Evolutionary conservation across 2,113 vertebrate species (phyloP), one percentile per base, ranked within the genome.

Genomic region (Larimichthys crocea): DNA sequence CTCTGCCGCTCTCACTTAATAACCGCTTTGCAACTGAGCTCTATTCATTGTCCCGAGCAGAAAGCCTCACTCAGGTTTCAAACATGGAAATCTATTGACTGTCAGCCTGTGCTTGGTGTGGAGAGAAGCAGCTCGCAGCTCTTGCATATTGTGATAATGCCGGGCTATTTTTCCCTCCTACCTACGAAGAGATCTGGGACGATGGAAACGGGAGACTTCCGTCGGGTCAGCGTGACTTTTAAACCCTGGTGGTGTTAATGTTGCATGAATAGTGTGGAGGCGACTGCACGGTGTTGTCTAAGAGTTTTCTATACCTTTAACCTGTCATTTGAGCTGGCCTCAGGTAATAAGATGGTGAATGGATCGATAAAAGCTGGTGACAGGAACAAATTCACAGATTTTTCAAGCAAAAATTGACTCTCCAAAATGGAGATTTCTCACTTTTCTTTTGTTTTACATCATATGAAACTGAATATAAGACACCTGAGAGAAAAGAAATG

Each of bases 11-110:
- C 40, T 55, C 29, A 44, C 16, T 75, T 80, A 44, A 78, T 71
- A 82, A 67, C 73, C 2, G 14, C 42, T 49, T 53, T 89, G 74
- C 57, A 76, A 79, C 70, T 59, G 1, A 81, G 75, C 82, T 66
- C 80, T 69, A 0, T 35, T 48, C 79, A 82, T 84, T 73, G 71
- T 86, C n/a, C 10, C 0, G 14, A 70, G 61, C 50, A 69, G 9
- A 83, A 81, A 35, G 46, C 69, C 8, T 0, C 1, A 69, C 80
- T 92, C 84, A 0, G 40, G 77, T 91, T 91, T 86, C 83, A 61
- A n/a, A 73, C 42, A 0, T 6, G 16, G 40, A 70, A 22, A 52
- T 60, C 35, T 62, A 7, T 69, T 76, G 55, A 56, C 50, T 8
- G 67, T 16, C 59, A 22, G 79, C 44, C 10, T 22, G 48, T 4